Evolutionary conservation across 1,140 invertebrate genomes (phyloP), one percentile per base, ranked within the genome.

Genomic region (Maconellicoccus hirsutus): DNA sequence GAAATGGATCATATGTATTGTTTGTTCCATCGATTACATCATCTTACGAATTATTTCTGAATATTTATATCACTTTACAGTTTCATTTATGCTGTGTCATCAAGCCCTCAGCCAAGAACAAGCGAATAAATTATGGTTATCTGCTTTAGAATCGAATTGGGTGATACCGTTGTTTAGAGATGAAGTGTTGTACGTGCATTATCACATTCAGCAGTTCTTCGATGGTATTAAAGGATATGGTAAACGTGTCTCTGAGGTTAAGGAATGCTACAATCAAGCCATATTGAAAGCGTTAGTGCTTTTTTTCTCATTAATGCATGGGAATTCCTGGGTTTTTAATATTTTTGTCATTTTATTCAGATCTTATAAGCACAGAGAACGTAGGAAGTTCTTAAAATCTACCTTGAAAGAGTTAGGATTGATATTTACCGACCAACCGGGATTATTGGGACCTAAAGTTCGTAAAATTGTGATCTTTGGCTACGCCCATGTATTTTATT

Each of bases 341-440:
- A n/a, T n/a, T n/a, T n/a, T 66, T 73, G 29, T 70, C 59, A 27
- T 22, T 70, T 21, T 71, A 66, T 76, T 26, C 52, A 76, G 75
- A 52, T 88, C 91, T 0, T 87, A 90, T 42, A 88, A 92, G 77
- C 96, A 98, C 78, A 84, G 95, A 76, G 98, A 99, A 77, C 83
- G 96, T 73, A 83, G 98, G 74, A 98, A 98, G 82, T 99, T 98
- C 81, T 81, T 99, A 70, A 85, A 97, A 72, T 94, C 94, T 2
- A 93, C 96, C 0, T 80, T 99, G 1, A 96, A 96, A 80, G 97
- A 99, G 82, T 79, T 99, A 72, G 92, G 91, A 12, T 82, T 98
- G 7, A 93, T 99, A 73, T 86, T 99, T 75, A 93, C 94, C 14
- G 98, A 99, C 82, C 96, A 99, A 78, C 97, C 97, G 19, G 97